Evolutionary conservation across 2,888 invertebrate species (phyloP).

Genomic region (Pogonocherus hispidulus): DNA sequence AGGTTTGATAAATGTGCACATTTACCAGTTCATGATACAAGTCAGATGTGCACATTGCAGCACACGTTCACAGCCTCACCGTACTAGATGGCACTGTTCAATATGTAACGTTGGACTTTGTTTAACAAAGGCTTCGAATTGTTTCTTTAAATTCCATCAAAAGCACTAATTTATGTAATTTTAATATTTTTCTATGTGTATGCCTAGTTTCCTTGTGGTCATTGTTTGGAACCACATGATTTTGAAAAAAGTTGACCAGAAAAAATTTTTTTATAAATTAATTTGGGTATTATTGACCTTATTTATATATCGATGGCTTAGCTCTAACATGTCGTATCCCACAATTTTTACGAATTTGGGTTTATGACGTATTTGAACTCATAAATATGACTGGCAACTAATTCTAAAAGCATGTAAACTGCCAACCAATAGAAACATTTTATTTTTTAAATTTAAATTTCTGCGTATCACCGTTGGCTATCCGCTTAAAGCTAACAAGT

Average conservation of each 20-base stretch:
- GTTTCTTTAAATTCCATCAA: slow-evolving; percentile 12
- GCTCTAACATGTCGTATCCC: too few species aligned
- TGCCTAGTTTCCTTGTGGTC: slow-evolving; percentile 1
- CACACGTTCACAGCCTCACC: slow-evolving; percentile 1
- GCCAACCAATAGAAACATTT: too few species aligned
- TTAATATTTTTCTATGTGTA: not conserved
- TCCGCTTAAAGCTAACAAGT: too few species aligned
- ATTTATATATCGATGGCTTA: too few species aligned
- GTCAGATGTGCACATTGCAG: slow-evolving; percentile 7
- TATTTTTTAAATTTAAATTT: too few species aligned
- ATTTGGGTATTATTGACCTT: not conserved
- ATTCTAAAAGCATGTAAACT: too few species aligned
- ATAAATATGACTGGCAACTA: too few species aligned
- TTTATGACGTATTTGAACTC: too few species aligned
- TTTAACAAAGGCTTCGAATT: slow-evolving; percentile 7
- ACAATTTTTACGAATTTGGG: too few species aligned
- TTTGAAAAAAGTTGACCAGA: not conserved
- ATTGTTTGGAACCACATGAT: slow-evolving; percentile 1
- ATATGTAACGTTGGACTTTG: slow-evolving; percentile 7
- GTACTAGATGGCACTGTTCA: slow-evolving; percentile 1
- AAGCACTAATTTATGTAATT: not conserved
- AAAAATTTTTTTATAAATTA: not conserved
- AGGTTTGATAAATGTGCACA: slow-evolving; percentile 23
- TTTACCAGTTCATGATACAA: slow-evolving; percentile 14
- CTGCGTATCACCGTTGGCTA: too few species aligned